Evolutionary conservation across 2,888 invertebrate genomes (phyloP).

Genomic region (Hipparchia sbordonii): DNA sequence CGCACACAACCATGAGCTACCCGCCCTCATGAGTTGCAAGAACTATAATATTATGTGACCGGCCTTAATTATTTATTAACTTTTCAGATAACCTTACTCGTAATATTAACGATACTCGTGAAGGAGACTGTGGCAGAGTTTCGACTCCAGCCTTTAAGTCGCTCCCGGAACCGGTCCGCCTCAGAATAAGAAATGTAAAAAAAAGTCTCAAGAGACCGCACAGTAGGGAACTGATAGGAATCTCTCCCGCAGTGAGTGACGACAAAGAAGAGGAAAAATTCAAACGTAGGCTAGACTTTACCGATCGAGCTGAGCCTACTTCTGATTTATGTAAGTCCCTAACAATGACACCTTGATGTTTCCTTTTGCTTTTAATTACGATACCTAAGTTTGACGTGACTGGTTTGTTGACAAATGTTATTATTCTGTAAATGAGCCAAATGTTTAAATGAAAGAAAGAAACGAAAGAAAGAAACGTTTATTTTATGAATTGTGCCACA

Average conservation of each 20-base stretch:
- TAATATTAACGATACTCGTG: slow-evolving; percentile 42
- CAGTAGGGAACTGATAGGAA: slow-evolving; percentile 65
- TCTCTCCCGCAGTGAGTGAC: slow-evolving; percentile 51
- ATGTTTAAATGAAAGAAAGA: too few species aligned
- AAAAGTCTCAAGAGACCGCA: slow-evolving; percentile 69
- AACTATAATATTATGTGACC: slow-evolving; percentile 13
- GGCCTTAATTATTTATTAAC: too few species aligned
- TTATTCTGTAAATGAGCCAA: too few species aligned
- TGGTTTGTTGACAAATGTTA: too few species aligned
- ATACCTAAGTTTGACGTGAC: background rate
- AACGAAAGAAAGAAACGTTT: too few species aligned
- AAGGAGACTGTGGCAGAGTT: slow-evolving; percentile 41
- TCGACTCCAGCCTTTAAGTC: slow-evolving; percentile 53
- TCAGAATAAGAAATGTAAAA: slow-evolving; percentile 63
- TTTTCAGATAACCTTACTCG: too few species aligned
- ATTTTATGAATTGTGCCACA: too few species aligned
- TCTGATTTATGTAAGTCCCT: slow-evolving; percentile 56
- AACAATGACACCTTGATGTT: slow-evolving; percentile 27
- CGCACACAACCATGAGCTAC: too few species aligned
- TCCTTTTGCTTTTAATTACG: background rate
- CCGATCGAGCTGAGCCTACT: slow-evolving; percentile 37
- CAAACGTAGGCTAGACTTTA: slow-evolving; percentile 54
- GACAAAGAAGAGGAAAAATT: slow-evolving; percentile 51
- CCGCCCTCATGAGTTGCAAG: too few species aligned
- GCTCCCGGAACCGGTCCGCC: slow-evolving; percentile 44